phyloP scores from a whole-genome alignment of 1,140 invertebrate species.

The Dendrolimus kikuchii region DNA sequence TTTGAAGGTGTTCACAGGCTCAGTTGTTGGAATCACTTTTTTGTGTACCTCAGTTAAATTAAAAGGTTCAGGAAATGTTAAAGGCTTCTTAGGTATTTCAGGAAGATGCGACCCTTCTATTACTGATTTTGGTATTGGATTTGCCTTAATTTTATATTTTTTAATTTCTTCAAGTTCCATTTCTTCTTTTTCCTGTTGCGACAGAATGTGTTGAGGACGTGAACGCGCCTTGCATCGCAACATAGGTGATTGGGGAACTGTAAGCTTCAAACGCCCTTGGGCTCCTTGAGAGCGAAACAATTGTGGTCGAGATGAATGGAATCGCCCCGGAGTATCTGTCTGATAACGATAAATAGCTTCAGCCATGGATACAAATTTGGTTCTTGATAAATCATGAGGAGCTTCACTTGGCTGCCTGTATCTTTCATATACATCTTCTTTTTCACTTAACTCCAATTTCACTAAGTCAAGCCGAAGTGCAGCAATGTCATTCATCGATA shows the following conservation, averaged over 20 bases:
- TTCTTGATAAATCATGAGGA: conserved; percentile 40
- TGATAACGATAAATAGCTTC: conserved; percentile 62
- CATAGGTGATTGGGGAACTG: conserved; percentile 53
- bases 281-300: conserved; percentile 27
- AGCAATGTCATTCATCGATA: conserved; percentile 57
- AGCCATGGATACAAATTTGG: conserved; percentile 61
- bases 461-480: conserved; percentile 36
- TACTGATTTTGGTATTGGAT: conserved; percentile 56
- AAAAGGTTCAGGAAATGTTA: conserved; percentile 56
- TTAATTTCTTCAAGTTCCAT: conserved; percentile 54
- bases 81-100: conserved; percentile 43
- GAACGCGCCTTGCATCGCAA: conserved; percentile 48
- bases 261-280: conserved; percentile 27
- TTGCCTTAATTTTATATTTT: conserved; percentile 58
- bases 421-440: conserved; percentile 28
- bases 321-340: conserved; percentile 54
- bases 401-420: conserved; percentile 23
- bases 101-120: conserved; percentile 47
- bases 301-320: conserved; percentile 38
- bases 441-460: conserved; percentile 34
- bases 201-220: conserved; percentile 41
- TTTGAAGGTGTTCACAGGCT: conserved; percentile 39
- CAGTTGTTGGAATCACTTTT: conserved; percentile 28
- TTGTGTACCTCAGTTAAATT: conserved; percentile 56
- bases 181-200: conserved; percentile 58